These are phyloP conservation scores for Malurus elegans DNA, from an alignment of 2,113 vertebrate genomes.

Conservation along the genomic window DNA sequence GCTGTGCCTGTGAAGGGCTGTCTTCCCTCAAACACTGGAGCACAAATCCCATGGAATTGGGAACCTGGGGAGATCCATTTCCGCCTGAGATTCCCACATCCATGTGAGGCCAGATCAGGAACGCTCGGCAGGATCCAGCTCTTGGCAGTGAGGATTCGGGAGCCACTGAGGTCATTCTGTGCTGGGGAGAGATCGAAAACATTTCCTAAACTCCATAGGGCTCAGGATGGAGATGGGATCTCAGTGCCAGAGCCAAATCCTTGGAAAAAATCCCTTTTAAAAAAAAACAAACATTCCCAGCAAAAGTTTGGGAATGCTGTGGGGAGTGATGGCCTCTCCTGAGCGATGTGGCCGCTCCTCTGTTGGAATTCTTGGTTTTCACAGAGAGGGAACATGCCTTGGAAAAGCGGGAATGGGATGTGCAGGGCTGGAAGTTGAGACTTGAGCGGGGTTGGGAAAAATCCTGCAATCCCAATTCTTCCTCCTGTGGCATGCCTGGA, in stretches of 20 bases:
- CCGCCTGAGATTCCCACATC: not conserved
- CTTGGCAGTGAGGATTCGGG: too few species aligned
- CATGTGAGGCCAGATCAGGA: rapidly evolving
- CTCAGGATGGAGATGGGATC: not conserved
- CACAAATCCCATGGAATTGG: not conserved
- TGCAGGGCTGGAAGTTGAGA: not conserved
- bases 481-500: rapidly evolving
- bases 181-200: rapidly evolving
- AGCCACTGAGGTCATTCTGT: not conserved
- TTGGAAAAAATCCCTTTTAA: not conserved
- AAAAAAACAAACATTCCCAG: too few species aligned
- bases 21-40: not conserved
- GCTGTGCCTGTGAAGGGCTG: rapidly evolving
- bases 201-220: not conserved
- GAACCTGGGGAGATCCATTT: not conserved
- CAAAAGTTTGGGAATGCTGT: not conserved
- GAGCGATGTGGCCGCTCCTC: not conserved
- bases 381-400: not conserved
- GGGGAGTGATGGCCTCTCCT: not conserved
- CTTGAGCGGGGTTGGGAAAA: not conserved
- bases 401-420: not conserved
- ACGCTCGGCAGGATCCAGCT: not conserved
- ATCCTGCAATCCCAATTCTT: not conserved
- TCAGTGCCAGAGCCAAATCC: not conserved
- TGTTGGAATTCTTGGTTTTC: not conserved